Evolutionary conservation across 1,140 invertebrate species (phyloP).

Genomic region (Pollicipes pollicipes): DNA sequence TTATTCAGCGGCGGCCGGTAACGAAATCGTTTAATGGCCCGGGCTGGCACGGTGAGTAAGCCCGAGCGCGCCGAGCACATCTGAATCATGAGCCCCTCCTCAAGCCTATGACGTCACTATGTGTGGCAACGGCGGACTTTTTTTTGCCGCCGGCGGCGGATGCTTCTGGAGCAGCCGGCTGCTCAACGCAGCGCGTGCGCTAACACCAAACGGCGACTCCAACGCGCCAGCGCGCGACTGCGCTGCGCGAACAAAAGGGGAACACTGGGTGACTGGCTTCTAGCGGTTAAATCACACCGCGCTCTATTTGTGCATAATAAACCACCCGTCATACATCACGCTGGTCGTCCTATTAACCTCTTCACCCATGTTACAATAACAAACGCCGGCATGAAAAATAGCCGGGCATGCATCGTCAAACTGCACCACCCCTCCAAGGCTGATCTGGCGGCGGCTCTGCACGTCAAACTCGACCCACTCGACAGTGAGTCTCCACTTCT

Average conservation of each 20-base stretch:
- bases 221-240: background rate
- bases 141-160: background rate
- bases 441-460: background rate
- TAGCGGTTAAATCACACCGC: background rate
- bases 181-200: background rate
- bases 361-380: background rate
- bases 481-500: background rate
- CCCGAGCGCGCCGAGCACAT: background rate
- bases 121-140: background rate
- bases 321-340: background rate
- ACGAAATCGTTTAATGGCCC: slow-evolving; percentile 1
- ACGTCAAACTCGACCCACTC: background rate
- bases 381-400: background rate
- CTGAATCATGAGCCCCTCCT: background rate
- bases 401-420: background rate
- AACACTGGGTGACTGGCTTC: too few relatives aligned
- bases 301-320: background rate
- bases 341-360: background rate
- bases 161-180: too few relatives aligned
- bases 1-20: background rate
- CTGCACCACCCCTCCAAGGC: background rate
- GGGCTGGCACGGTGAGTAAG: background rate
- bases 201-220: background rate
- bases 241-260: background rate
- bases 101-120: background rate